Percentiles rank a stretch among this genome's conserved stretches.
phyloP scores from a whole-genome alignment of 2,797 vertebrate species.

The Todus mexicanus region DNA sequence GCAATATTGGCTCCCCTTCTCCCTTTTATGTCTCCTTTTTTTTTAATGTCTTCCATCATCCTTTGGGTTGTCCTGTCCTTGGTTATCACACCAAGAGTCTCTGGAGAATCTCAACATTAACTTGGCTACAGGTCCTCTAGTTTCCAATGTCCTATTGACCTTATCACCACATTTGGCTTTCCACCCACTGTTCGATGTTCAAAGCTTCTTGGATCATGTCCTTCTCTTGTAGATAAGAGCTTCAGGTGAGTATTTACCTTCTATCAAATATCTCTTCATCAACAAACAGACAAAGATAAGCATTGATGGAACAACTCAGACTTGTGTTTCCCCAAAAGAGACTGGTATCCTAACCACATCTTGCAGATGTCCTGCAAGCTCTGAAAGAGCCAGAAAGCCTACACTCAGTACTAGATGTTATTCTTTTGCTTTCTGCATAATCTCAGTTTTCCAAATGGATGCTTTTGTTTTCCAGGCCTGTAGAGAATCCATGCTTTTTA shows the following conservation, averaged over 20 bases:
- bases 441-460: background rate
- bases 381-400: background rate
- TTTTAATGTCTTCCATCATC: background rate
- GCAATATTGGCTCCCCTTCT: background rate
- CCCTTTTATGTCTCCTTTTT: background rate
- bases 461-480: background rate
- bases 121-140: background rate
- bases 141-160: background rate
- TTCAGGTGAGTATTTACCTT: background rate
- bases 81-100: background rate
- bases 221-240: background rate
- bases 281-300: background rate
- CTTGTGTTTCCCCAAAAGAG: background rate
- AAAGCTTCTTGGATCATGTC: background rate
- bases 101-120: background rate
- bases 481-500: background rate
- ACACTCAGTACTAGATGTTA: background rate
- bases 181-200: background rate
- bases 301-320: background rate
- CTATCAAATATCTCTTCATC: background rate
- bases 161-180: background rate
- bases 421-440: background rate
- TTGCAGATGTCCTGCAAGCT: background rate
- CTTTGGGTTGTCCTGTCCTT: background rate
- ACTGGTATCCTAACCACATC: background rate